Base-by-base conservation (phyloP, 2,888 invertebrate species). In the Xylota segnis region DNA sequence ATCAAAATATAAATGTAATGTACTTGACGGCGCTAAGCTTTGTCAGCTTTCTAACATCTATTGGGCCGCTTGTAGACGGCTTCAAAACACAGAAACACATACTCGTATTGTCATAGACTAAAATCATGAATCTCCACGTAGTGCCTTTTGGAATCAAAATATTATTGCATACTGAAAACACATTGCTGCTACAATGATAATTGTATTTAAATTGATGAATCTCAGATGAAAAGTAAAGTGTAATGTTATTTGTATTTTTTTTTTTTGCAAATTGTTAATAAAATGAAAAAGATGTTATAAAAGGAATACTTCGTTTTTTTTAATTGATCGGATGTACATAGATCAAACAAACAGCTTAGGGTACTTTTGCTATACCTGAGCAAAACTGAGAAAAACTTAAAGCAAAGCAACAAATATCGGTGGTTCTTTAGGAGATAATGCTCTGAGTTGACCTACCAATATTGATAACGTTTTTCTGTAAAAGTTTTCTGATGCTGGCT, bases 111-210 rank as follows among this genome's bases (percentile, higher is more conserved):
- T 10, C 32, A 16, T 40, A 45, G 23, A 43, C 40, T 40, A 59
- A 76, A 66, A 40, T 50, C 68, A 59, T 71, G 70, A 78, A 78
- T 78, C 70, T 78, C 61, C 27, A 59, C 27, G 56, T 70, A 61
- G 70, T 78, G 63, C 61, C 61, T 70, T 70, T 37, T 47, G 2
- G 23, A 54, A 45, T 45, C 12, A 47, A 45, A 27, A 18, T 6
- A 43, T 16, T 58, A 61, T 40, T 58, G 52, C 50, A 50, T 61
- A 16, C 50, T 52, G 5, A 43, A 74, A 32, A 45, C 40, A 76
- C 47, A 16, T 29, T 59, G 68, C 74, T 54, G 45, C 16, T 32
- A 27, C 65, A 52, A 52, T 65, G 37, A 50, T 16, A 9, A 18
- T 18, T 70, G 56, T 43, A 70, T 70, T 40, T 40, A 56, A 45